Base-by-base conservation (phyloP, 2,888 invertebrate genomes). In the Oscheius sp. region DNA sequence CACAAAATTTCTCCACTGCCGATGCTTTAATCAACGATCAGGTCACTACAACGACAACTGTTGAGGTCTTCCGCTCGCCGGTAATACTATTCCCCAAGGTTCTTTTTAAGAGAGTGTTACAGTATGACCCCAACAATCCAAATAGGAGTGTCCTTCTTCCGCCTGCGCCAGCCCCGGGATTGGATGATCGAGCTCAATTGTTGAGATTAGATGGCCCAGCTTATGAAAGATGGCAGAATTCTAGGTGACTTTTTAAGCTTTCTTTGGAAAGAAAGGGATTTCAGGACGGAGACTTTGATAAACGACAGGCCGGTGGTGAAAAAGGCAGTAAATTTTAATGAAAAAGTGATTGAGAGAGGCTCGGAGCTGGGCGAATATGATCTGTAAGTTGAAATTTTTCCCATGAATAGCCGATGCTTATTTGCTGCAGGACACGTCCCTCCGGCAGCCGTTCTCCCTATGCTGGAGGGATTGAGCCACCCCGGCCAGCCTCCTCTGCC, bases 21-120 rank as follows among this genome's bases (percentile, higher is more conserved):
- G 69, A 73, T 52, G 77, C 75, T 3, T 67, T 75, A 6, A 65
- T 75, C 17, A 72, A 75, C 48, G 78, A 78, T 31, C 52, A 72
- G 0, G 70, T 78, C 17, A 78, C 75, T 3, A 75, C 78, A 6
- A 72, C 75, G 10, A 78, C 75, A 0, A 78, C 75, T 1, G 75
- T 78, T 15, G 78, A 78, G 61, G 78, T 78, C 6, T 78, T 78
- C 31, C 55, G 78, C 23, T 69, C 75, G 29, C 75, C 78, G 20
- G 64, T 72, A 23, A 39, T 45, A 25, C 25, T 3, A 10, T n/a
- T 23, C 23, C 25, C n/a, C n/a, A n/a, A n/a, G n/a, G n/a, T 48
- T 25, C 25, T 12, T 48, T 25, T 48, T 42, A 42, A 42, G 3
- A 12, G 12, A 42, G 17, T n/a, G n/a, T n/a, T 53, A 17, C 55